Evolutionary conservation across 2,113 vertebrate species (phyloP).

Genomic region (Neogobius melanostomus): DNA sequence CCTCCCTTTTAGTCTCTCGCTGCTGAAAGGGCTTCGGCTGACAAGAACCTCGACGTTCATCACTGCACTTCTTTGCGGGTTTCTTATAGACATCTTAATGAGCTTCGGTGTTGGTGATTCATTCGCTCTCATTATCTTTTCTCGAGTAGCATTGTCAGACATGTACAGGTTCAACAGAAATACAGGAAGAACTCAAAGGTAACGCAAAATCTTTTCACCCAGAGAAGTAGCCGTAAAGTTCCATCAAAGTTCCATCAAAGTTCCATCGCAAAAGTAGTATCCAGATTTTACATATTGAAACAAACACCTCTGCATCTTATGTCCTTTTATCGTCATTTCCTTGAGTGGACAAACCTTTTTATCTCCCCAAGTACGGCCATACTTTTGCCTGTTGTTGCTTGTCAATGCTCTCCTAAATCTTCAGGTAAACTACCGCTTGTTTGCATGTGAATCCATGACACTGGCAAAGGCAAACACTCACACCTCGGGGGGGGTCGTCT

Average conservation of each 20-base stretch:
- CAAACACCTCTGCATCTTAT: too few relatives aligned
- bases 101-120: not conserved
- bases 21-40: slow-evolving; percentile 45
- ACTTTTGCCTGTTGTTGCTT: not conserved
- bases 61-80: slow-evolving; percentile 44
- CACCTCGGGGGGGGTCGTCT: not conserved
- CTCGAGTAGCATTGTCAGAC: not conserved
- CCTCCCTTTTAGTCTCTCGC: slow-evolving; percentile 51
- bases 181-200: too few relatives aligned
- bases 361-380: too few relatives aligned
- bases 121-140: not conserved
- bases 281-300: too few relatives aligned
- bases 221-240: too few relatives aligned
- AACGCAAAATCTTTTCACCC: too few relatives aligned
- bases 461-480: slow-evolving; percentile 5
- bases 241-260: too few relatives aligned
- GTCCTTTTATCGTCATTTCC: too few relatives aligned
- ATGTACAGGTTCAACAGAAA: not conserved
- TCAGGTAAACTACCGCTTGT: not conserved
- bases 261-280: too few relatives aligned
- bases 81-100: not conserved
- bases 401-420: slow-evolving; percentile 10
- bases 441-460: not conserved
- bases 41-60: slow-evolving; percentile 43
- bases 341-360: too few relatives aligned